A percentile compares a stretch with the other conserved stretches of the same genome.
Conservation (phyloP, 2,113 vertebrate genomes). For the Syngnathoides biaculeatus region DNA sequence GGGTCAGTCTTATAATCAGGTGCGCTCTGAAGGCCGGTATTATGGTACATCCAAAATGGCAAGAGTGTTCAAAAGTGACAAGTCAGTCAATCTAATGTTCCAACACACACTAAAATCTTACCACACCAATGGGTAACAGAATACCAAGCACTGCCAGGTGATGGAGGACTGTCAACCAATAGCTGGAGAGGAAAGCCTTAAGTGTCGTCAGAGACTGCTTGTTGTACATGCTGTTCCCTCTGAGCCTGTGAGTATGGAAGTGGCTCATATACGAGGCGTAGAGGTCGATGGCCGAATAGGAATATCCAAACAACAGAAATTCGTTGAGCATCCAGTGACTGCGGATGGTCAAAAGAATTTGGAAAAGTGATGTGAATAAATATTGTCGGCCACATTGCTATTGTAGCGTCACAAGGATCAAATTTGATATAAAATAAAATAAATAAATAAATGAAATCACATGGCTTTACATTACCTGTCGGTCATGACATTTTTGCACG, state of each 20-base stretch:
- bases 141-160: slow-evolving; percentile 78
- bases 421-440: background rate
- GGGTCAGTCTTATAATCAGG: no score
- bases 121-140: slow-evolving; percentile 80
- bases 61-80: background rate
- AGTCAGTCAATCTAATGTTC: background rate
- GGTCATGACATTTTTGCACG: slow-evolving; percentile 76
- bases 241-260: slow-evolving; percentile 71
- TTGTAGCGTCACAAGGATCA: background rate
- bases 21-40: no score
- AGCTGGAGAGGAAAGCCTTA: slow-evolving; percentile 75
- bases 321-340: slow-evolving; percentile 85
- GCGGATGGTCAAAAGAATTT: background rate
- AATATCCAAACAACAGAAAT: slow-evolving; percentile 77
- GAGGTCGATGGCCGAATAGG: slow-evolving; percentile 84
- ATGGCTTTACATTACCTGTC: slow-evolving; percentile 73
- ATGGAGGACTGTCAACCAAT: slow-evolving; percentile 82
- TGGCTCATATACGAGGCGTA: slow-evolving; percentile 86
- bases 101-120: slow-evolving; percentile 43
- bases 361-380: background rate
- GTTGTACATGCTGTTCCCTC: slow-evolving; percentile 12
- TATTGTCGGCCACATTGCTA: background rate
- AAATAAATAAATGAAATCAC: no score
- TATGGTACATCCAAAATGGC: background rate
- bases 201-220: slow-evolving; percentile 64